Evolutionary conservation across 2,797 vertebrate species (phyloP), one percentile per base, ranked within the genome.

Genomic region (Lates japonicus): DNA sequence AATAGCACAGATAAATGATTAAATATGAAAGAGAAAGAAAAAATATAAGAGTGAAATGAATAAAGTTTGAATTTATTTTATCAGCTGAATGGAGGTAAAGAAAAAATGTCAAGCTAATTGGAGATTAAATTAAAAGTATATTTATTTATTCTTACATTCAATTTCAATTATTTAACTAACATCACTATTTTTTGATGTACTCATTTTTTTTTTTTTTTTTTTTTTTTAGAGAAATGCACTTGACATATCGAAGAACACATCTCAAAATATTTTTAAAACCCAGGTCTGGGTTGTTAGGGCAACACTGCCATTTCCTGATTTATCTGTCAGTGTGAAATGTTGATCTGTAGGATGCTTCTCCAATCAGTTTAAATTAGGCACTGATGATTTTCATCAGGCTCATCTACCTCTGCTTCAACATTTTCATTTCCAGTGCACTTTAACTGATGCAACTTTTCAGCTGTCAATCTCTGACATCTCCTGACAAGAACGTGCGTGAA

Each of bases 391-490:
- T 70, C 33, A 63, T 74, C 64, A 31, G 6, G 25, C 10, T 7
- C 22, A 25, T 63, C 75, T 20, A 17, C 70, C 52, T 55, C 22
- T 7, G 6, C 62, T 74, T 6, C 68, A 49, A 12, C 62, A 7
- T 46, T 76, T 70, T 78, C n/a, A 67, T 74, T 75, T 71, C 41
- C 41, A 37, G 12, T 2, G 33, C 0, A 17, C 20, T 67, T 29
- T 49, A 74, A 7, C 51, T 63, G 37, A 74, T 46, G 74, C 58
- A 59, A 52, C 63, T 55, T 48, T 29, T 39, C 37, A 41, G 35
- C 78, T 74, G 42, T n/a, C 65, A 54, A 25, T 49, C 59, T 52
- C 65, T 74, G 55, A 69, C 46, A 52, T 46, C 78, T 61, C 41
- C 58, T 39, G 6, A 3, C 55, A 37, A 22, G 13, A 64, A 11